These are phyloP conservation scores for Cichlasoma orientale DNA, from an alignment of 2,797 vertebrate genomes.

Conservation along the genomic window DNA sequence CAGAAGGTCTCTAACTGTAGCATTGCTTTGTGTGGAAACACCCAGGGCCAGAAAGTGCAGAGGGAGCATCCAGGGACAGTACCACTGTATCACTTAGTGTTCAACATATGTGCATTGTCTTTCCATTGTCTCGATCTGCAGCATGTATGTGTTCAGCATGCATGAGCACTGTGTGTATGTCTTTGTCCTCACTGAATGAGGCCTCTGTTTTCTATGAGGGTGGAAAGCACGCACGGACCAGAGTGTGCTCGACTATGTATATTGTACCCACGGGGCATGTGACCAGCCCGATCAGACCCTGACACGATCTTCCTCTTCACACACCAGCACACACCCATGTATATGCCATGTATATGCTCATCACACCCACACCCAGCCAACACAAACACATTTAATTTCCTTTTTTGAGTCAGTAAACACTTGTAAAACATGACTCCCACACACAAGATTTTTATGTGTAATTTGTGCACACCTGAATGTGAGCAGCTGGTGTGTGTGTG, in stretches of 20 bases:
- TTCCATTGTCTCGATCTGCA: slow-evolving; percentile 58
- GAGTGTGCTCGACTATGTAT: slow-evolving; percentile 56
- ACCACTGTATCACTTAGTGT: slow-evolving; percentile 52
- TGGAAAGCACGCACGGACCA: slow-evolving; percentile 35
- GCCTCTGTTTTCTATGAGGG: slow-evolving; percentile 65
- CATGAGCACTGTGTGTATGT: slow-evolving; percentile 53
- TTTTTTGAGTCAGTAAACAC: slow-evolving; percentile 57
- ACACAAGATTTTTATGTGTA: slow-evolving; percentile 48
- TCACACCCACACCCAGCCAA: slow-evolving; percentile 24
- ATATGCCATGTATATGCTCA: slow-evolving; percentile 7
- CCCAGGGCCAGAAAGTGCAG: slow-evolving; percentile 48
- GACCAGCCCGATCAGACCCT: slow-evolving; percentile 53
- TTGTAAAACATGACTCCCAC: slow-evolving; percentile 31
- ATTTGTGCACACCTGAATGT: slow-evolving; percentile 50
- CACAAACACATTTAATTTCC: slow-evolving; percentile 53
- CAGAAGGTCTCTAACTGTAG: slow-evolving; percentile 51
- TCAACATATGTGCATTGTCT: slow-evolving; percentile 44
- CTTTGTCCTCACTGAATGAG: slow-evolving; percentile 76
- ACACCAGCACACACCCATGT: slow-evolving; percentile 18
- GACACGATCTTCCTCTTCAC: slow-evolving; percentile 43
- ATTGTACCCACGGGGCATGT: slow-evolving; percentile 57
- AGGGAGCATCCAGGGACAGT: slow-evolving; percentile 54
- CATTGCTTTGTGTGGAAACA: slow-evolving; percentile 56
- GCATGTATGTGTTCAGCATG: slow-evolving; percentile 61
- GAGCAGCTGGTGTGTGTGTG: slow-evolving; percentile 62